These are phyloP conservation scores for Lateolabrax maculatus DNA, from an alignment of 2,797 vertebrate genomes.

Conservation along the genomic window DNA sequence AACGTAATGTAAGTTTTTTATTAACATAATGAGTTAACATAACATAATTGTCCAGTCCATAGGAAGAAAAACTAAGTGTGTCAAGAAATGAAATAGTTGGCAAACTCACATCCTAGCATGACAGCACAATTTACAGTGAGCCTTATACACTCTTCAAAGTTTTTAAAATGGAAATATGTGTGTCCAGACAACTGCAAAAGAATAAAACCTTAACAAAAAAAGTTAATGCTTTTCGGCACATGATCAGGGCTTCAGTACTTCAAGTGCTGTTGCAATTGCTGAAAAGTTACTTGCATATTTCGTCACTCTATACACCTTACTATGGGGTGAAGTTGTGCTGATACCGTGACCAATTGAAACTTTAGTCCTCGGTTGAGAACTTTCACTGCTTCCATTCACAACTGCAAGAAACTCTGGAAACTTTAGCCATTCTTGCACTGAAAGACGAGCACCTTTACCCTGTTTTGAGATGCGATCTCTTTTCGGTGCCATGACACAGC, in stretches of 20 bases:
- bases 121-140: constrained; percentile 18
- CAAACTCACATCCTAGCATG: constrained; percentile 25
- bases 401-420: constrained; percentile 14
- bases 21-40: background rate
- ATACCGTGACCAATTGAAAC: constrained; percentile 12
- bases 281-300: constrained; percentile 51
- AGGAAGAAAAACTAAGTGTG: background rate
- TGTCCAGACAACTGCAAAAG: constrained; percentile 15
- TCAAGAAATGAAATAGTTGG: constrained; percentile 20
- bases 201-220: constrained; percentile 7
- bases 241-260: constrained; percentile 12
- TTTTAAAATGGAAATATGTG: constrained; percentile 21
- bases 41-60: background rate
- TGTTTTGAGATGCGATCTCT: constrained; percentile 9
- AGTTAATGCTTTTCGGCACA: constrained; percentile 25
- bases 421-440: background rate
- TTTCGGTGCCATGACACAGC: constrained; percentile 28
- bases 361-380: constrained; percentile 8
- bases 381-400: constrained; percentile 6
- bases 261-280: constrained; percentile 20
- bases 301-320: constrained; percentile 42
- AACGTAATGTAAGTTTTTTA: background rate
- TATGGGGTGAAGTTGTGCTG: constrained; percentile 24
- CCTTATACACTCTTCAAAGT: background rate
- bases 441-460: constrained; percentile 1